phyloP scores from a whole-genome alignment of 2,888 invertebrate genomes.

The Diplazon laetatorius region DNA sequence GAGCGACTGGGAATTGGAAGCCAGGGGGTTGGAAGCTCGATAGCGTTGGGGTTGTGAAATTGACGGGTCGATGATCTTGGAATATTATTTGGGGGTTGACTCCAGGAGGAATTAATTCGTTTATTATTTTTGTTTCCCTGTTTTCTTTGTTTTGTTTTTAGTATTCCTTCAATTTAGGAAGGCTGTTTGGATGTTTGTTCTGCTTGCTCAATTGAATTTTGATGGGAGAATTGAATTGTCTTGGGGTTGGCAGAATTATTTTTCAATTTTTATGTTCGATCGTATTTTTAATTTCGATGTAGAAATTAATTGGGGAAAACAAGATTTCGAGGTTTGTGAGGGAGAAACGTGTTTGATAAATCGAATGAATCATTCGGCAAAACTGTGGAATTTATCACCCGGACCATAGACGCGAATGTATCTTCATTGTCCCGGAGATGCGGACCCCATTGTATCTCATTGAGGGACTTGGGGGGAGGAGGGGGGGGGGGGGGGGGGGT shows the following conservation, averaged over 20 bases:
- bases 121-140: too few relatives aligned
- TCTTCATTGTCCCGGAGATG: slow-evolving; percentile 26
- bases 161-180: too few relatives aligned
- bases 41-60: too few relatives aligned
- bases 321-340: neutral
- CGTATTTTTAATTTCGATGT: neutral
- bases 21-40: too few relatives aligned
- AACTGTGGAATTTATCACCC: slow-evolving; percentile 76
- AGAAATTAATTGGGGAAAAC: neutral
- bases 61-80: too few relatives aligned
- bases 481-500: too few relatives aligned
- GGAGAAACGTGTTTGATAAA: slow-evolving; percentile 70
- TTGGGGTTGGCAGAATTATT: neutral
- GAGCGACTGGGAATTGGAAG: slow-evolving; percentile 9
- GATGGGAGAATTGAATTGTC: too few relatives aligned
- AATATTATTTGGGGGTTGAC: too few relatives aligned
- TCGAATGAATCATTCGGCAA: slow-evolving; percentile 77
- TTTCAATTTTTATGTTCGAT: neutral
- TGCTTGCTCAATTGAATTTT: neutral
- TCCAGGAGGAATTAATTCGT: too few relatives aligned
- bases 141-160: neutral
- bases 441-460: slow-evolving; percentile 43
- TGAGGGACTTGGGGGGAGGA: slow-evolving; percentile 32
- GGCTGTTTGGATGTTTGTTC: neutral
- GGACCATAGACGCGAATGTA: slow-evolving; percentile 44